Evolutionary conservation across 2,888 invertebrate species (phyloP), one percentile per base, ranked within the genome.

Genomic region (Tyria jacobaeae): DNA sequence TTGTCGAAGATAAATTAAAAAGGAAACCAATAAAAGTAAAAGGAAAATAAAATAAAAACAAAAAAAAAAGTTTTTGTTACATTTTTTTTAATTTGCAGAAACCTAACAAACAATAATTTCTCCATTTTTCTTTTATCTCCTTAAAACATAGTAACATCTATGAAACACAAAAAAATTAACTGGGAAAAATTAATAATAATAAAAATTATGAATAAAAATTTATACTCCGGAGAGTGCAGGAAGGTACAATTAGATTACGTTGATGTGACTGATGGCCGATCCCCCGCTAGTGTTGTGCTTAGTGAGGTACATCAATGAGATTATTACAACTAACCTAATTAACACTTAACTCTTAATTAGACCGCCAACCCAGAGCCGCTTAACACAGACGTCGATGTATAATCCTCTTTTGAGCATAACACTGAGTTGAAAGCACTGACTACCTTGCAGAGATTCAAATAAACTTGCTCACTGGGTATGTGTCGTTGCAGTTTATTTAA

Each of bases 91-190:
- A 94, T 94, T 94, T 88, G 92, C 92, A 90, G 94, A 94, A 94
- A 94, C 90, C 94, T 94, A 94, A 94, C 94, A 94, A 94, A 94
- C 94, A 94, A 94, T 94, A 92, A 84, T 92, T 93, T 90, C 89
- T 89, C 87, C 88, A 81, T 88, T 86, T 86, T 88, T 76, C 62
- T 88, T 89, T 90, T 85, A 89, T 89, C 88, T 89, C 83, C 93
- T 92, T 93, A 94, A 92, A 94, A 94, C 94, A 94, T 94, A 94
- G 94, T 94, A 94, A 94, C 94, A 94, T 94, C 92, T 94, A 94
- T 92, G 94, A 91, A 94, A 94, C 93, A 94, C 94, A 94, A 94
- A 94, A 84, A 90, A n/a, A 90, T 84, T 91, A 93, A 92, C 92
- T 89, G 90, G 91, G 89, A 86, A 89, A 86, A 85, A 87, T 81